Conservation (phyloP, 2,797 vertebrate species). For the Heteromormyrus szaboi region DNA sequence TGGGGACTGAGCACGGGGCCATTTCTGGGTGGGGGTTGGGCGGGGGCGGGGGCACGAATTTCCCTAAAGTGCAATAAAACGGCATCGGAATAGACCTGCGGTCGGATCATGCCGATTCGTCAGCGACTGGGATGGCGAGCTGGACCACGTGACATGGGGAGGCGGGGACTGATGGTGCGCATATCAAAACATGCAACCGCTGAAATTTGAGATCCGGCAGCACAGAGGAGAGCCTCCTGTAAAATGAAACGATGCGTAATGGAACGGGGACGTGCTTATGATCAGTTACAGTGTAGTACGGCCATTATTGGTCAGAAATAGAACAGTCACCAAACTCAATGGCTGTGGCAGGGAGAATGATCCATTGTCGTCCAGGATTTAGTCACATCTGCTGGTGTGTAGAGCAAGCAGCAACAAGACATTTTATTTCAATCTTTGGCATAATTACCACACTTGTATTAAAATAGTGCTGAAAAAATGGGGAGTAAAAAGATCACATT, state of each 20-base stretch:
- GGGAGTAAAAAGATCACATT: background rate
- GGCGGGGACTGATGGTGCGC: background rate
- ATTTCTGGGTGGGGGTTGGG: slow-evolving; percentile 19
- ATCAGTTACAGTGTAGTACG: background rate
- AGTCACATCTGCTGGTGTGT: background rate
- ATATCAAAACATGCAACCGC: background rate
- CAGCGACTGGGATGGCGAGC: background rate
- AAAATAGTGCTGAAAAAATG: background rate
- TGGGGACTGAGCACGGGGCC: slow-evolving; percentile 26
- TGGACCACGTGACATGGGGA: background rate
- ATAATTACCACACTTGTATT: background rate
- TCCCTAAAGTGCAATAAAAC: slow-evolving; percentile 14
- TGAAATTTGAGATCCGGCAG: background rate
- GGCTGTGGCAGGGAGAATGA: background rate
- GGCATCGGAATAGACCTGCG: background rate
- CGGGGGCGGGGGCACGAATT: background rate
- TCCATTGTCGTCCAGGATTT: background rate
- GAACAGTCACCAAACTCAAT: background rate
- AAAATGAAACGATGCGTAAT: background rate
- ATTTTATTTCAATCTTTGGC: background rate
- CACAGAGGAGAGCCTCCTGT: background rate
- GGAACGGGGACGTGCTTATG: background rate
- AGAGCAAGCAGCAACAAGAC: background rate
- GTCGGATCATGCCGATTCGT: background rate
- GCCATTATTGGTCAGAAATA: background rate